Evolutionary conservation across 2,888 invertebrate genomes (phyloP), one percentile per base, ranked within the genome.

Genomic region (Papilio gigon): DNA sequence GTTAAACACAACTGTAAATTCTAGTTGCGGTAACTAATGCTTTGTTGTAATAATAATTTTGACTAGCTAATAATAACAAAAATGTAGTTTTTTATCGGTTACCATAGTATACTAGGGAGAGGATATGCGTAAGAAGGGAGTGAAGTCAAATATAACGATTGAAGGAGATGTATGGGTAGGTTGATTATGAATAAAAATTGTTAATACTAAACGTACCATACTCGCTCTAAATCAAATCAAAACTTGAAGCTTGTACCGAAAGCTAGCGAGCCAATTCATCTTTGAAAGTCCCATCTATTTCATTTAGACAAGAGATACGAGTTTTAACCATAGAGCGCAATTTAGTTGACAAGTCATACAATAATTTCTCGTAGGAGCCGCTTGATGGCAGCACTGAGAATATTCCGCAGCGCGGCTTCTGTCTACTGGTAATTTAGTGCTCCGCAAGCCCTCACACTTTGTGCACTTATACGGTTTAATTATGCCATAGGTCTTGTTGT

Each of bases 271-370:
- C 14, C 50, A 25, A 50, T 53, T 27, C 27, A 30, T 20, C 27
- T 67, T 33, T 30, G 20, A 11, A 40, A 33, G 22, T 44, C 17
- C 63, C 63, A 68, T 58, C 42, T 37, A 62, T 68, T 68, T 68
- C 62, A 63, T 68, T 68, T 33, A 56, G n/a, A 63, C 40, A 56
- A 58, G 62, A 63, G 42, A 68, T 35, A 58, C 33, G 62, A 63
- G 67, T 44, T 35, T 68, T 68, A 63, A 68, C 67, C 63, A 22
- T 44, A 58, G 33, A 68, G 44, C 27, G 67, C 67, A 63, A 68
- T 68, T 68, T 68, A 62, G 58, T 68, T 68, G 67, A 68, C 67
- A 68, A 63, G 67, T 68, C 67, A 68, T 68, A 68, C 67, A 68
- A 68, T 68, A 63, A 68, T 58, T 68, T 68, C 67, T 68, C 67